Evolutionary conservation across 2,888 invertebrate genomes (phyloP).

Genomic region (Alcis repandata): DNA sequence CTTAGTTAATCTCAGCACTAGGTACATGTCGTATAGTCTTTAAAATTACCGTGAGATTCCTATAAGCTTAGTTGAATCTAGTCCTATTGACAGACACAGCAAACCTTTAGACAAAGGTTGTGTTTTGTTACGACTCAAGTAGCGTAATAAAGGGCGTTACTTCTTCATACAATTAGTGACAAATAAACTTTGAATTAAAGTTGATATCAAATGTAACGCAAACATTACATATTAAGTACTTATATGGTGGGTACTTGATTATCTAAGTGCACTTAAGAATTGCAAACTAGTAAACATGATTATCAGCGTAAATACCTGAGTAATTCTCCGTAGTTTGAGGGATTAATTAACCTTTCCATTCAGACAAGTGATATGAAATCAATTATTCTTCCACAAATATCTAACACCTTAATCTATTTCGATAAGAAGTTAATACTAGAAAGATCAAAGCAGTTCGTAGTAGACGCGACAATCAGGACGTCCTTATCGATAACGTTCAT

Average conservation of each 20-base stretch:
- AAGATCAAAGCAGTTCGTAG: conserved; percentile 67
- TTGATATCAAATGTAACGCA: not conserved
- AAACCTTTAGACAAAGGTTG: too few species aligned
- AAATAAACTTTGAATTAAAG: too few species aligned
- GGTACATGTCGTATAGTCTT: too few species aligned
- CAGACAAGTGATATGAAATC: conserved; percentile 24
- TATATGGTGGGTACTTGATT: not conserved
- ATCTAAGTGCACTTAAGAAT: conserved; percentile 8
- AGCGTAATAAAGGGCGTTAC: too few species aligned
- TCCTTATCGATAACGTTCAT: conserved; percentile 44
- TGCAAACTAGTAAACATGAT: conserved; percentile 3
- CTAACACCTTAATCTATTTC: conserved; percentile 43
- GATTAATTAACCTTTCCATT: conserved; percentile 18
- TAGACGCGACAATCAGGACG: conserved; percentile 55
- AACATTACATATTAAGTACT: not conserved
- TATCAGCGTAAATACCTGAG: conserved; percentile 2
- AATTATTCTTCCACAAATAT: conserved; percentile 22
- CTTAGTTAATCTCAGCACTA: too few species aligned
- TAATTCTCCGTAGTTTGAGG: conserved; percentile 15
- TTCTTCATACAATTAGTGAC: too few species aligned
- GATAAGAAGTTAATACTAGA: conserved; percentile 57
- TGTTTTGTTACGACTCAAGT: too few species aligned
- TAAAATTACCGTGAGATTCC: too few species aligned
- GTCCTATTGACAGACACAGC: too few species aligned
- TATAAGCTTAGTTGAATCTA: too few species aligned